Percentiles rank a stretch among this genome's conserved stretches.
These are phyloP conservation scores for Pachliopta kotzebuea DNA, from an alignment of 2,888 invertebrate species.

Conservation along the genomic window DNA sequence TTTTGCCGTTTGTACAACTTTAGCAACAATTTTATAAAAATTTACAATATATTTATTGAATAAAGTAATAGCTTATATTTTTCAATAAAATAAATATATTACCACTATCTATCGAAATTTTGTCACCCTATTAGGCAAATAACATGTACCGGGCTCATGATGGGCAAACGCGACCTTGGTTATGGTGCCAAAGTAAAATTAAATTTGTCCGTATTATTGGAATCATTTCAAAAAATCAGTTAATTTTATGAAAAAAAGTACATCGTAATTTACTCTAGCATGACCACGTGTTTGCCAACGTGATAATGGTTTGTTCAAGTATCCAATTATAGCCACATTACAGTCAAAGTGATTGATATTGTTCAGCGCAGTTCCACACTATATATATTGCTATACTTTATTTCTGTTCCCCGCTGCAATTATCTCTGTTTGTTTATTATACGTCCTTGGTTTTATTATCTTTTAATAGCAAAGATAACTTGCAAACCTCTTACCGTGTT, in stretches of 20 bases:
- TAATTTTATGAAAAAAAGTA: slow-evolving; percentile 4
- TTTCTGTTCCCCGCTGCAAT: not conserved
- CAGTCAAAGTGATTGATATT: slow-evolving; percentile 10
- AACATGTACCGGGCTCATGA: slow-evolving; percentile 21
- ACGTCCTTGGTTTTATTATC: slow-evolving; percentile 1
- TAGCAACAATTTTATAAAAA: too few relatives aligned
- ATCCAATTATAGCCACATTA: not conserved
- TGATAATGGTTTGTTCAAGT: slow-evolving; percentile 8
- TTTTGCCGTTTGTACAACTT: too few relatives aligned
- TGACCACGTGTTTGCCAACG: slow-evolving; percentile 17
- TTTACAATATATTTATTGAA: too few relatives aligned
- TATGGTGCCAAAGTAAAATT: slow-evolving; percentile 22
- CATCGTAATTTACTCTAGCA: not conserved
- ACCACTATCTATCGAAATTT: not conserved
- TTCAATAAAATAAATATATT: not conserved
- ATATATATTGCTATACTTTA: slow-evolving; percentile 12
- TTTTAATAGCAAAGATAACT: not conserved
- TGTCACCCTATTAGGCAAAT: slow-evolving; percentile 8
- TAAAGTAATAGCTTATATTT: too few relatives aligned
- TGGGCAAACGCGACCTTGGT: slow-evolving; percentile 18
- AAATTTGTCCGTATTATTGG: slow-evolving; percentile 11
- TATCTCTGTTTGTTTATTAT: slow-evolving; percentile 1
- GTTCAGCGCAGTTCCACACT: not conserved
- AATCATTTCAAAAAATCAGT: slow-evolving; percentile 13
- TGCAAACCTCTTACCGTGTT: not conserved